phyloP scores from a whole-genome alignment of 1,140 invertebrate genomes.

The Onthophagus taurus region DNA sequence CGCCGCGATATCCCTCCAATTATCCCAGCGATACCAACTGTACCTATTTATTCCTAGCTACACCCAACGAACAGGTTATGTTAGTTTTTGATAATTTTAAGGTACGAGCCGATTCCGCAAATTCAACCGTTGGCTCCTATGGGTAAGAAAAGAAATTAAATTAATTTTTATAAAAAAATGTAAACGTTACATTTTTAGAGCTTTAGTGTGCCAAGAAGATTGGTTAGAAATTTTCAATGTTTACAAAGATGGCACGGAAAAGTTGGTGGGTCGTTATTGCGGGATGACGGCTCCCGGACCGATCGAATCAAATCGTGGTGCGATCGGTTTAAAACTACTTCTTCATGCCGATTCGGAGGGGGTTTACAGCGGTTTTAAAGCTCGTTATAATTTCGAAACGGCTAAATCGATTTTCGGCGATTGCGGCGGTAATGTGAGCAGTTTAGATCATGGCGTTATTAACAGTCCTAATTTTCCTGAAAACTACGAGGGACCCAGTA shows the following conservation, averaged over 20 bases:
- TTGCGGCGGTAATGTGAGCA: constrained; percentile 84
- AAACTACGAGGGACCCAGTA: constrained; percentile 69
- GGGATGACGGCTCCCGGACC: constrained; percentile 77
- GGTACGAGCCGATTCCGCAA: constrained; percentile 57
- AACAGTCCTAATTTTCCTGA: constrained; percentile 77
- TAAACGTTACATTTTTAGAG: no score
- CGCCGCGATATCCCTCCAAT: constrained; percentile 89
- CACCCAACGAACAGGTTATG: constrained; percentile 81
- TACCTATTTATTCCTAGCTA: constrained; percentile 78
- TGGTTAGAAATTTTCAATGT: constrained; percentile 89
- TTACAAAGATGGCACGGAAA: constrained; percentile 67
- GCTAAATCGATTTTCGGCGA: constrained; percentile 83
- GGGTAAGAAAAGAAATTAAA: constrained; percentile 39
- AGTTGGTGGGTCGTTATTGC: constrained; percentile 78
- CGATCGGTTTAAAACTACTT: constrained; percentile 71
- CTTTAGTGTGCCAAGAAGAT: constrained; percentile 75
- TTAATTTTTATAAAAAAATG: no score
- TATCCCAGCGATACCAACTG: constrained; percentile 91
- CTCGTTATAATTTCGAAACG: constrained; percentile 74
- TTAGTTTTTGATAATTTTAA: constrained; percentile 91
- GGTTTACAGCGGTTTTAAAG: constrained; percentile 85
- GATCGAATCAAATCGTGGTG: constrained; percentile 77
- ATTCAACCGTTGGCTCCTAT: constrained; percentile 50
- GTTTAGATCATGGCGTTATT: constrained; percentile 71
- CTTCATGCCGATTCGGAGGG: constrained; percentile 73